phyloP scores from a whole-genome alignment of 2,888 invertebrate species.

The Hydropsyche betteni region DNA sequence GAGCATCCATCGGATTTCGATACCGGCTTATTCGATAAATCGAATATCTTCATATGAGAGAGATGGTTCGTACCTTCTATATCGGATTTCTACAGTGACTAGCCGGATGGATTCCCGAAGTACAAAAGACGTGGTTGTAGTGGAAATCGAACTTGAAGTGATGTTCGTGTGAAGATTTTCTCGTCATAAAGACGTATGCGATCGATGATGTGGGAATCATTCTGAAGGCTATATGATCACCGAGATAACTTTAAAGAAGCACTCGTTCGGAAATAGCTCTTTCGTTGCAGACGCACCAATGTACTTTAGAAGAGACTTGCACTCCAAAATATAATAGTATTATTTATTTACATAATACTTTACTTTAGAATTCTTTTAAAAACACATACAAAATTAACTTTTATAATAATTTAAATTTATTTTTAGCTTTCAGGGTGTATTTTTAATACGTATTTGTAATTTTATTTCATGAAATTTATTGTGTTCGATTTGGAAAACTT shows the following conservation, averaged over 20 bases:
- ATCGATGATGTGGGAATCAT: constrained; percentile 37
- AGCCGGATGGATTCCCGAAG: neutral
- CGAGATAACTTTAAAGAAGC: constrained; percentile 24
- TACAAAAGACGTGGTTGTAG: neutral
- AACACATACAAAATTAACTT: too few species aligned
- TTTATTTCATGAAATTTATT: too few species aligned
- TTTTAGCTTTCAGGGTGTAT: too few species aligned
- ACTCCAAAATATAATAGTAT: too few species aligned
- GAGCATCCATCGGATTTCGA: neutral
- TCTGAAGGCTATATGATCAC: constrained; percentile 2
- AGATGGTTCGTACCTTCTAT: neutral
- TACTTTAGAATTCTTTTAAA: too few species aligned
- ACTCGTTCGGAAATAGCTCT: constrained; percentile 41
- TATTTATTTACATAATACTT: too few species aligned
- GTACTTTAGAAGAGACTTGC: neutral
- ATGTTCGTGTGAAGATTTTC: constrained; percentile 27
- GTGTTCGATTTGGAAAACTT: too few species aligned
- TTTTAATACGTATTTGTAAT: too few species aligned
- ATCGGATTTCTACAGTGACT: constrained; percentile 4
- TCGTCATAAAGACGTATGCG: constrained; percentile 44
- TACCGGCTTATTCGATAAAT: neutral
- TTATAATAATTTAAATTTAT: too few species aligned
- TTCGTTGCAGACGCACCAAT: neutral
- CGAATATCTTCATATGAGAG: too few species aligned
- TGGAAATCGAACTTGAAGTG: neutral